These are phyloP conservation scores for Drosophila mettleri DNA, from an alignment of 2,888 invertebrate species.

Conservation along the genomic window DNA sequence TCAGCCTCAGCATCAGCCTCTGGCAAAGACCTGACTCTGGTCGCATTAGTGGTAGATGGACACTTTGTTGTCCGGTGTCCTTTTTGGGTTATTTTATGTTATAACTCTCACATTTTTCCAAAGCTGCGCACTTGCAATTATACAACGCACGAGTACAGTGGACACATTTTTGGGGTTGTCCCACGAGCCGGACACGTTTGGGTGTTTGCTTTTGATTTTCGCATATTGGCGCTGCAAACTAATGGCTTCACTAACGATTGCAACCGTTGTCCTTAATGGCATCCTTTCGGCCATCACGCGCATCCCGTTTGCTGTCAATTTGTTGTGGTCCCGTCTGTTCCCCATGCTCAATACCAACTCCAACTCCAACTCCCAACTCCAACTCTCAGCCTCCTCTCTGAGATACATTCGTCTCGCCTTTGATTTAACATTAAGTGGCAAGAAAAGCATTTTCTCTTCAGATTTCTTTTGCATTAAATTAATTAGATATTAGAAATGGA, in stretches of 20 bases:
- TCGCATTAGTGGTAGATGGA: constrained; percentile 77
- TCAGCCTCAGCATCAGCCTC: constrained; percentile 23
- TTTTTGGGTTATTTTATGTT: constrained; percentile 69
- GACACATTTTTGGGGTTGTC: constrained; percentile 32
- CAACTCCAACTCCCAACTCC: background rate
- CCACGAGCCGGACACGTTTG: constrained; percentile 22
- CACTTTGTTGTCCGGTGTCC: constrained; percentile 51
- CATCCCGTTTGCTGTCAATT: constrained; percentile 56
- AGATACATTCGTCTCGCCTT: constrained; percentile 18
- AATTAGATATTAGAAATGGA: constrained; percentile 31
- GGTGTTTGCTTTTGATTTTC: constrained; percentile 61
- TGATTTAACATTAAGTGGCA: constrained; percentile 40
- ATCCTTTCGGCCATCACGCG: constrained; percentile 71
- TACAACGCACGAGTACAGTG: constrained; percentile 49
- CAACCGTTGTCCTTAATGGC: constrained; percentile 76
- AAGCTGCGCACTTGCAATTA: constrained; percentile 73
- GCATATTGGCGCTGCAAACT: constrained; percentile 68
- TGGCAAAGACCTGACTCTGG: constrained; percentile 42
- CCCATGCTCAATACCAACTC: background rate
- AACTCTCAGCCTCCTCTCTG: background rate
- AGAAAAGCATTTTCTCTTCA: constrained; percentile 22
- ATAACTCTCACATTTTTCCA: constrained; percentile 66
- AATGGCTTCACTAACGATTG: constrained; percentile 79
- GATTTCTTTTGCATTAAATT: constrained; percentile 30
- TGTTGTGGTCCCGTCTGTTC: constrained; percentile 32